phyloP scores from a whole-genome alignment of 1,140 invertebrate species.

The Cydia splendana region DNA sequence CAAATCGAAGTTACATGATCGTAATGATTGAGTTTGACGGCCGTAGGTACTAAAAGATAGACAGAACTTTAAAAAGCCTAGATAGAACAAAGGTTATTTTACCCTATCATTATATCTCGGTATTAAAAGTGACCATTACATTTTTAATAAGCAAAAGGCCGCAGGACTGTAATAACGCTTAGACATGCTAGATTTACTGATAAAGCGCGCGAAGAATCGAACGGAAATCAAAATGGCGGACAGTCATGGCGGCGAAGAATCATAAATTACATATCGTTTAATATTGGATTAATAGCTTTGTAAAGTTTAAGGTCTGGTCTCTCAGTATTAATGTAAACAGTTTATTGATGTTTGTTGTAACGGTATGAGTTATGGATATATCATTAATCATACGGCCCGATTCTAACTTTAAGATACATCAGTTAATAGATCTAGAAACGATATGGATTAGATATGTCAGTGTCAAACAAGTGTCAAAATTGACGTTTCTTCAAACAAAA shows the following conservation, averaged over 20 bases:
- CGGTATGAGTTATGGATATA: not conserved
- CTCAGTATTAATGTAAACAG: constrained; percentile 8
- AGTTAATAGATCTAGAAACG: no score
- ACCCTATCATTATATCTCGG: constrained; percentile 11
- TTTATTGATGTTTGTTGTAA: constrained; percentile 5
- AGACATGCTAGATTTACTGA: constrained; percentile 13
- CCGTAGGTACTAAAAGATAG: not conserved
- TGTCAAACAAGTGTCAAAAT: no score
- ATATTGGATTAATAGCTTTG: constrained; percentile 11
- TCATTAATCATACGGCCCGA: constrained; percentile 18
- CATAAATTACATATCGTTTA: not conserved
- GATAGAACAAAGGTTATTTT: not conserved
- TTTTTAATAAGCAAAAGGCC: constrained; percentile 26
- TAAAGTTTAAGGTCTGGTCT: not conserved
- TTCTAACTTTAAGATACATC: no score
- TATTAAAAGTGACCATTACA: constrained; percentile 20
- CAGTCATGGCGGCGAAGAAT: constrained; percentile 38
- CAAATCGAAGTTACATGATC: no score
- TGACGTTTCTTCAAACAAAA: no score
- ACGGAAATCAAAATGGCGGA: constrained; percentile 44
- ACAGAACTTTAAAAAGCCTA: not conserved
- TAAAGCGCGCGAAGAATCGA: constrained; percentile 30
- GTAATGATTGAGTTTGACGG: no score
- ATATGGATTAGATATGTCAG: no score
- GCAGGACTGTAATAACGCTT: constrained; percentile 14